Base-by-base conservation (phyloP, 2,113 vertebrate genomes). In the Ursus arctos region DNA sequence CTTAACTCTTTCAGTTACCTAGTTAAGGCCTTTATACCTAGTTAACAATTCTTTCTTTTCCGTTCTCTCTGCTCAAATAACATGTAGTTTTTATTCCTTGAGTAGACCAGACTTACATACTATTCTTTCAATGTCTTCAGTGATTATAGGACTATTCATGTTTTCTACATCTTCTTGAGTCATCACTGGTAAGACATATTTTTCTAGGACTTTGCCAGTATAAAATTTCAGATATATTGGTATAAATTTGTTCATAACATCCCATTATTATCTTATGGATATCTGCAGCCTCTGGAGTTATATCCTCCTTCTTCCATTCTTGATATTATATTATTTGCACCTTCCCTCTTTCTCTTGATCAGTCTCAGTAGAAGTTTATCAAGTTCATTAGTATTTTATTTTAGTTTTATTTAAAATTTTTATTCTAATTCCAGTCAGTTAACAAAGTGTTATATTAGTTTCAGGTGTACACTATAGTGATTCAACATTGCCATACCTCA, bases 111-210 rank as follows among this genome's bases (percentile, higher is more conserved):
- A 33, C 16, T 55, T 31, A 51, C 28, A 40, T 3, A 8, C 31
- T 36, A 33, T 6, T 72, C 51, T 43, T 31, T 77, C 47, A 11
- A 19, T n/a, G 21, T 86, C 31, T 79, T 79, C n/a, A 79, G 69
- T 47, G n/a, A 36, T 43, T 79, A 33, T 67, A 86, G 71, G 47
- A 79, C 59, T 87, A 19, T 67, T 67, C 57, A 0, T 47, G 59
- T 79, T 87, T 86, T 87, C 49, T 67, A n/a, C 36, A 87, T 87
- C 49, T 18, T 94, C 92, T 57, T 55, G 83, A 87, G 72, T 87
- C n/a, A 87, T 26, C 55, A 67, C 55, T 47, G 47, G n/a, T 67
- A 53, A 51, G 51, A 28, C n/a, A 59, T 49, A 59, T 71, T 74
- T 83, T 59, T 84, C 61, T 49, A 49, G 22, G 28, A 18, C 74